These are phyloP conservation scores for Ectropis grisescens DNA, from an alignment of 1,140 invertebrate genomes.

Conservation along the genomic window DNA sequence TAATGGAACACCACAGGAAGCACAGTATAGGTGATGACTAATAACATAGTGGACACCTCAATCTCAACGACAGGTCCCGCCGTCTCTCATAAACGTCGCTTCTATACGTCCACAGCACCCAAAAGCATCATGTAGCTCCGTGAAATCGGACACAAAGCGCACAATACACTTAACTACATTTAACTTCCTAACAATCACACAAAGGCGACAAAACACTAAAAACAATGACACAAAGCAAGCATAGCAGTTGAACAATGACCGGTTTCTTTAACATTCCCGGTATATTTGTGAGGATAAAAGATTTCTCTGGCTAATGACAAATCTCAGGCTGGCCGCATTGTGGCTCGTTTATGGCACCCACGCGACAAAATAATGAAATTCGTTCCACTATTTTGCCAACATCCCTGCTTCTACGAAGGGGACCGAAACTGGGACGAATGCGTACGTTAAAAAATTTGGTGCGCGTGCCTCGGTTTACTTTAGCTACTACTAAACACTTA, in stretches of 20 bases:
- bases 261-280: slow-evolving; percentile 43
- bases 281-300: slow-evolving; percentile 39
- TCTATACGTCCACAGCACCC: slow-evolving; percentile 45
- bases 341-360: slow-evolving; percentile 58
- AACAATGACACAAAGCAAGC: slow-evolving; percentile 42
- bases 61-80: slow-evolving; percentile 45
- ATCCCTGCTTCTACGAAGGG: slow-evolving; percentile 47
- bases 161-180: slow-evolving; percentile 60
- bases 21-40: slow-evolving; percentile 24
- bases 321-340: slow-evolving; percentile 42
- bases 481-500: slow-evolving; percentile 12
- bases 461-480: slow-evolving; percentile 41
- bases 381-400: slow-evolving; percentile 62
- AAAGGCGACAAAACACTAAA: slow-evolving; percentile 45
- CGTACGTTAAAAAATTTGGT: slow-evolving; percentile 29
- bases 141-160: slow-evolving; percentile 47
- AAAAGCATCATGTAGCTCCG: slow-evolving; percentile 26
- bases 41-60: slow-evolving; percentile 23
- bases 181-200: slow-evolving; percentile 64
- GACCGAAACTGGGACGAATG: slow-evolving; percentile 34
- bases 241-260: slow-evolving; percentile 32
- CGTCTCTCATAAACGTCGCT: slow-evolving; percentile 58
- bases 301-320: slow-evolving; percentile 46
- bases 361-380: slow-evolving; percentile 62
- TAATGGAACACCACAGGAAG: too few species aligned